Conservation (phyloP, 2,113 vertebrate species). For the Tretioscincus oriximinensis region DNA sequence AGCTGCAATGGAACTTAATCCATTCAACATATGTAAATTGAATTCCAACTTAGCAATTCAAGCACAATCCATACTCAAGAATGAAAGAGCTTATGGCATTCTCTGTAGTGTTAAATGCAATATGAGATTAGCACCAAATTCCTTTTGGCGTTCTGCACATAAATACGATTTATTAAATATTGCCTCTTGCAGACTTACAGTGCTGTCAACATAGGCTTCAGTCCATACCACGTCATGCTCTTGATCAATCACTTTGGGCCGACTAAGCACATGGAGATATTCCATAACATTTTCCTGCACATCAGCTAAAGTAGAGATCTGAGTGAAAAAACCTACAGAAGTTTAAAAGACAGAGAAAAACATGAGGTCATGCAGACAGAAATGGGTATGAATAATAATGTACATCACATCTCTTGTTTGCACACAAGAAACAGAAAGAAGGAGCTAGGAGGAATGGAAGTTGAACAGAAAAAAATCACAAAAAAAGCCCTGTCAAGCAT, state of each 20-base stretch:
- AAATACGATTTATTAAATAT: constrained; percentile 15
- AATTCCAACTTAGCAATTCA: not conserved
- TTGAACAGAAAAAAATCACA: not conserved
- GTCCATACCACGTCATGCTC: constrained; percentile 98
- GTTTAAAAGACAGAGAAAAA: constrained; percentile 5
- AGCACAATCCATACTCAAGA: not conserved
- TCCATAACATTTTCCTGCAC: constrained; percentile 99
- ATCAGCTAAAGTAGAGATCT: constrained; percentile 96
- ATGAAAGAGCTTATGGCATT: not conserved
- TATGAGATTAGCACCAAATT: not conserved
- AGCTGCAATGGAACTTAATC: constrained; percentile 14
- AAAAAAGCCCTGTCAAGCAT: constrained; percentile 5
- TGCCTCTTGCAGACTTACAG: constrained; percentile 81
- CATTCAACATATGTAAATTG: not conserved
- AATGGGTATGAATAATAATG: not conserved
- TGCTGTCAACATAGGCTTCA: constrained; percentile 96
- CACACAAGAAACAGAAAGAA: constrained; percentile 9
- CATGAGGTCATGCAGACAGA: not conserved
- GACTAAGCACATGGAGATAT: constrained; percentile 95
- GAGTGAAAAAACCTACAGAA: constrained; percentile 91
- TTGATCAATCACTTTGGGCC: constrained; percentile 96
- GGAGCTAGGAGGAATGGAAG: not conserved
- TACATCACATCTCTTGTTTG: constrained; percentile 1
- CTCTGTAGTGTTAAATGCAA: not conserved
- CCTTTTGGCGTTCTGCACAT: not conserved